A percentile compares a stretch with the other conserved stretches of the same genome.
phyloP scores from a whole-genome alignment of 37 sponge, comb jelly and placozoan species.

The Spongia lamella region DNA sequence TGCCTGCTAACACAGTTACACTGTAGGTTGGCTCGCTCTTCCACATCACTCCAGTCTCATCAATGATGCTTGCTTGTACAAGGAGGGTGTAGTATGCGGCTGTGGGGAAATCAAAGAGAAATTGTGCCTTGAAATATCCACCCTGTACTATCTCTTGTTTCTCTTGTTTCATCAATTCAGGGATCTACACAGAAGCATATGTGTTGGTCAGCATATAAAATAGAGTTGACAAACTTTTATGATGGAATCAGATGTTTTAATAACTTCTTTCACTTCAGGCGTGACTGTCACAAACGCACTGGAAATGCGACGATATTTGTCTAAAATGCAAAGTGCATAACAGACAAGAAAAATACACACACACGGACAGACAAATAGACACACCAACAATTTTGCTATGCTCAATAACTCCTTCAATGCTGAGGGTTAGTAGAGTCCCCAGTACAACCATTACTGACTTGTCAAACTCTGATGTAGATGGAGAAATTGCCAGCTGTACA shows the following conservation, averaged over 20 bases:
- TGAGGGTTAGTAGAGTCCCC: constrained; percentile 49
- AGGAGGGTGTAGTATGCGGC: constrained; percentile 44
- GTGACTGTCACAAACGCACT: constrained; percentile 41
- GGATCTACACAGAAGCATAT: constrained; percentile 2
- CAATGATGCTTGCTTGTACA: constrained; percentile 42
- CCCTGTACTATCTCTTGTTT: constrained; percentile 36
- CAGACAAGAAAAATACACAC: not conserved
- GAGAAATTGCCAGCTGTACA: constrained; percentile 58
- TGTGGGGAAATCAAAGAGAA: constrained; percentile 45
- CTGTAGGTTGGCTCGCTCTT: constrained; percentile 29
- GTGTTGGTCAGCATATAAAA: not conserved
- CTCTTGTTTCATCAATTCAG: constrained; percentile 22
- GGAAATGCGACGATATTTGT: constrained; percentile 25
- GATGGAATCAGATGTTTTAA: constrained; percentile 26
- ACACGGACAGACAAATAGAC: not conserved
- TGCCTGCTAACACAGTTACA: constrained; percentile 47
- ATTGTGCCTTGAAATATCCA: constrained; percentile 64
- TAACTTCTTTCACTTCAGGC: constrained; percentile 44
- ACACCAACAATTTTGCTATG: constrained; percentile 11
- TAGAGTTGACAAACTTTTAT: constrained; percentile 4
- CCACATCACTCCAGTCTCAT: constrained; percentile 43
- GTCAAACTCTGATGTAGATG: constrained; percentile 38
- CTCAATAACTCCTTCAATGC: constrained; percentile 67
- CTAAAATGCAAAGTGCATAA: constrained; percentile 11
- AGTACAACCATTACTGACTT: constrained; percentile 33